Percentiles rank a stretch among this genome's conserved stretches.
phyloP scores from a whole-genome alignment of 1,140 invertebrate species.

The Zelostemma sp. region DNA sequence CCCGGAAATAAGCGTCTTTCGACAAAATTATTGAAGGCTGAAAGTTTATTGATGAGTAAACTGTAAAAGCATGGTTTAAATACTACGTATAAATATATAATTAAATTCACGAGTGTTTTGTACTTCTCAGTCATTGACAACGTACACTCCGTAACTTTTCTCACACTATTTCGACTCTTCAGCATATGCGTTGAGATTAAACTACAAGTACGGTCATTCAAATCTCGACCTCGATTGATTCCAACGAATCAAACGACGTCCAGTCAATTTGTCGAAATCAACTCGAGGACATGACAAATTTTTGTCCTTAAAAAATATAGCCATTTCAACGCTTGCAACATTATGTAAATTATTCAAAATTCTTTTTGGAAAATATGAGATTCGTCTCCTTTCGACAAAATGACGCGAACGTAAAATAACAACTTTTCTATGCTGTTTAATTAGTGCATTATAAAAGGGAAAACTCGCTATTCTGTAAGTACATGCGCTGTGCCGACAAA shows the following conservation, averaged over 20 bases:
- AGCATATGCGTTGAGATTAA: conserved; percentile 1
- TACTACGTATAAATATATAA: conserved; percentile 64
- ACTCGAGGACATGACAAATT: neutral
- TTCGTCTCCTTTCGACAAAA: conserved; percentile 4
- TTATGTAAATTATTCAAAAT: neutral
- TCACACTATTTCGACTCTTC: conserved; percentile 5
- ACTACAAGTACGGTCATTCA: neutral
- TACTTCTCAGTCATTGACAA: conserved; percentile 65
- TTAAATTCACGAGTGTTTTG: conserved; percentile 63
- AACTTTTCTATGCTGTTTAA: neutral
- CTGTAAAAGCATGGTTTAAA: conserved; percentile 59
- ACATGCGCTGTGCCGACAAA: conserved; percentile 15
- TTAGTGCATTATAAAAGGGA: conserved; percentile 1
- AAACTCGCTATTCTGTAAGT: conserved; percentile 20
- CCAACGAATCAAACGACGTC: neutral
- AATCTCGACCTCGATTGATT: neutral
- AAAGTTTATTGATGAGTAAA: conserved; percentile 40
- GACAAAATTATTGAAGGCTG: conserved; percentile 30
- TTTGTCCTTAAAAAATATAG: neutral
- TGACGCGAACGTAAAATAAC: neutral
- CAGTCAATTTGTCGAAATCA: conserved; percentile 2
- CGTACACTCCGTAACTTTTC: conserved; percentile 48
- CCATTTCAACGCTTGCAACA: neutral
- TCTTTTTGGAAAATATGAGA: neutral
- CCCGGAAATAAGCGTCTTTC: neutral